phyloP scores from a whole-genome alignment of 2,797 vertebrate species.

The Xenops minutus region DNA sequence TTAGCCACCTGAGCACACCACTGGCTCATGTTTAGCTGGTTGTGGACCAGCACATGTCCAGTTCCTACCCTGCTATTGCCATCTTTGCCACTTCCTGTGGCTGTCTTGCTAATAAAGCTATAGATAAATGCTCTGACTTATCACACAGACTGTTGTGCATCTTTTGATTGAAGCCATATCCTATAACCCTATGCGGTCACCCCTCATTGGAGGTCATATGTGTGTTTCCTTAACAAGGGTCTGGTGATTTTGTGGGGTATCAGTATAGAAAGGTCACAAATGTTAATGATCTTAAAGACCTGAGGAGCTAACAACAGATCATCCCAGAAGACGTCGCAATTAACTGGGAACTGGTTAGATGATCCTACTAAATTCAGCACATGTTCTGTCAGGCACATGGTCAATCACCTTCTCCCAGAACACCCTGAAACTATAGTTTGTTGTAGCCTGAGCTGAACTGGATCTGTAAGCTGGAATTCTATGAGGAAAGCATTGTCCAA shows the following conservation, averaged over 20 bases:
- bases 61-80: not conserved
- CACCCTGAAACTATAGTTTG: not conserved
- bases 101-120: not conserved
- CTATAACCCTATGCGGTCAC: not conserved
- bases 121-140: not conserved
- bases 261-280: not conserved
- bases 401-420: not conserved
- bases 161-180: not conserved
- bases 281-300: not conserved
- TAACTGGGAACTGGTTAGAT: not conserved
- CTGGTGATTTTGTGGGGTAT: not conserved
- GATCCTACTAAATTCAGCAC: not conserved
- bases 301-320: not conserved
- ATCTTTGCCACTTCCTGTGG: not conserved
- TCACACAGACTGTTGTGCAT: not conserved
- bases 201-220: not conserved
- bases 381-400: not conserved
- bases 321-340: not conserved
- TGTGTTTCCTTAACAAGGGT: not conserved
- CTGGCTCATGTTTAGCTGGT: not conserved
- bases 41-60: not conserved
- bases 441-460: not conserved
- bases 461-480: not conserved
- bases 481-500: not conserved
- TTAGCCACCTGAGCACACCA: not conserved